Conservation (phyloP, 2,113 vertebrate genomes). For the Rattus norvegicus region DNA sequence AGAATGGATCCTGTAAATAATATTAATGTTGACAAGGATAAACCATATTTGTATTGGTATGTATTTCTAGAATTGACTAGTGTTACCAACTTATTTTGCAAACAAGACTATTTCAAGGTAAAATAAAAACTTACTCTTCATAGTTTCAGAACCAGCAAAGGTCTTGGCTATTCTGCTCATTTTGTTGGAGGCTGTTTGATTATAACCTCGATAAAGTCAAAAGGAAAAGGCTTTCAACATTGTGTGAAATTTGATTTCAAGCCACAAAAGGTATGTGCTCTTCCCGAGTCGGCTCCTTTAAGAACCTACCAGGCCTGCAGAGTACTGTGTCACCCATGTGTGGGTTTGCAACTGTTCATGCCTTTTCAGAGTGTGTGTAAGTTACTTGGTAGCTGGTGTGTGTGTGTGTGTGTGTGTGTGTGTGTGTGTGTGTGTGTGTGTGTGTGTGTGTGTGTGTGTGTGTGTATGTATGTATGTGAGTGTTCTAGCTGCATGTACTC, state of each 20-base stretch:
- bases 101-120: constrained; percentile 51
- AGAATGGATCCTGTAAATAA: constrained; percentile 99
- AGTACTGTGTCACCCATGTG: not conserved
- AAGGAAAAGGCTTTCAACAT: constrained; percentile 99
- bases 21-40: constrained; percentile 99
- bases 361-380: not conserved
- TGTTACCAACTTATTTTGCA: constrained; percentile 49
- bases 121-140: constrained; percentile 75
- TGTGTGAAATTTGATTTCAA: constrained; percentile 99
- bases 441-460: no score
- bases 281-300: constrained; percentile 33
- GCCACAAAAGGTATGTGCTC: constrained; percentile 94
- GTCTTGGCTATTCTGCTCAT: constrained; percentile 98
- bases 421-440: no score
- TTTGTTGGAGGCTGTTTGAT: constrained; percentile 98
- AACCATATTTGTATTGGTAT: constrained; percentile 99
- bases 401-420: no score
- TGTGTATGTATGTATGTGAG: no score
- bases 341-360: not conserved
- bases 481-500: no score
- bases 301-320: not conserved
- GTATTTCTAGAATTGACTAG: constrained; percentile 78
- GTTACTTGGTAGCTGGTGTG: not conserved
- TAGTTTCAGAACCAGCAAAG: constrained; percentile 98
- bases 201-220: constrained; percentile 97